Percentiles rank a stretch among this genome's conserved stretches.
These are phyloP conservation scores for Drosophila acutilabella DNA, from an alignment of 2,888 invertebrate genomes.

Conservation along the genomic window DNA sequence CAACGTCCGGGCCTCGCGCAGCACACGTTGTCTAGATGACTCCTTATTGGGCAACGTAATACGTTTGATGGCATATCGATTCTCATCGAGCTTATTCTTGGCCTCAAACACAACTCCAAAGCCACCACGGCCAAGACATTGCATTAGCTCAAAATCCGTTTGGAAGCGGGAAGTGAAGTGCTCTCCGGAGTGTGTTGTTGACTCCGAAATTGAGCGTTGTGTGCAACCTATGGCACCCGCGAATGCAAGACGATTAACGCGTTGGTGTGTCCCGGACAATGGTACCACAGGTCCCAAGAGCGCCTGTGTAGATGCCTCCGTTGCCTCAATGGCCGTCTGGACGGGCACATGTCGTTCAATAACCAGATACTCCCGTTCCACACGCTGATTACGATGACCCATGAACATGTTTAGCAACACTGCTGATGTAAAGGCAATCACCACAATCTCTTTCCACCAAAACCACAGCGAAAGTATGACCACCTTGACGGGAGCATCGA, in stretches of 20 bases:
- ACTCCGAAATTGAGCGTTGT: conserved; percentile 78
- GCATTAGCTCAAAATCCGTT: conserved; percentile 93
- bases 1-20: conserved; percentile 97
- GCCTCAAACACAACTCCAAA: conserved; percentile 99
- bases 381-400: conserved; percentile 85
- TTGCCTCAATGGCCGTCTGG: conserved; percentile 84
- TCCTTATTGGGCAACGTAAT: conserved; percentile 94
- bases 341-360: conserved; percentile 85
- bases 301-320: conserved; percentile 80
- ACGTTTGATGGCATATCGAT: conserved; percentile 97
- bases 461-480: conserved; percentile 91
- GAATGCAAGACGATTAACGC: conserved; percentile 43
- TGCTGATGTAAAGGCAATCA: conserved; percentile 91
- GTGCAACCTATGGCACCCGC: conserved; percentile 30
- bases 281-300: conserved; percentile 71
- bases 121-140: conserved; percentile 94
- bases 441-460: conserved; percentile 93
- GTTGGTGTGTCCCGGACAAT: conserved; percentile 37
- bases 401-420: conserved; percentile 89
- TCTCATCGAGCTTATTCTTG: conserved; percentile 96
- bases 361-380: conserved; percentile 83
- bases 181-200: conserved; percentile 76
- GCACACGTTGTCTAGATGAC: conserved; percentile 93
- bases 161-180: conserved; percentile 89
- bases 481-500: conserved; percentile 88